Percentiles rank a stretch among this genome's conserved stretches.
Evolutionary conservation across 1,140 invertebrate species (phyloP).

Genomic region (Trachymyrmex septentrionalis): DNA sequence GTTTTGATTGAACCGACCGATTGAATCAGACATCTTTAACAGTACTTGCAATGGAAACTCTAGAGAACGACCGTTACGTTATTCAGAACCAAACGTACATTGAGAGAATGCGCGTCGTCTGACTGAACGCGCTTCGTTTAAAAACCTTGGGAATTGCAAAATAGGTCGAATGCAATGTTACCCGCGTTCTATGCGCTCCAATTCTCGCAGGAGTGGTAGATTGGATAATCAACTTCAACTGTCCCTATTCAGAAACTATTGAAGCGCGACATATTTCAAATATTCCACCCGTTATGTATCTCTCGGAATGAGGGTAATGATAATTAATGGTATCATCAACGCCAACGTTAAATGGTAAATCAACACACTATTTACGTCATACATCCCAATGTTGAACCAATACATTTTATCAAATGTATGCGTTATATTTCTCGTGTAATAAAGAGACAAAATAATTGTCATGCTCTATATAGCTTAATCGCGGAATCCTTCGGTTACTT

Average conservation of each 20-base stretch:
- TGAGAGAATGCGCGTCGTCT: not conserved
- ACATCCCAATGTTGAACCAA: constrained; percentile 14
- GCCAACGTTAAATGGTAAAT: constrained; percentile 48
- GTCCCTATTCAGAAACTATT: constrained; percentile 30
- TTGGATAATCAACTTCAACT: constrained; percentile 58
- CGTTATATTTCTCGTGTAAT: constrained; percentile 1
- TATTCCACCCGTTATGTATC: constrained; percentile 32
- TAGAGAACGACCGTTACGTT: not conserved
- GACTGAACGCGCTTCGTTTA: constrained; percentile 14
- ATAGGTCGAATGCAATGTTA: constrained; percentile 38
- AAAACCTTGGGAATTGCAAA: constrained; percentile 26
- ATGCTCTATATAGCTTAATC: constrained; percentile 15
- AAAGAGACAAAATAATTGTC: constrained; percentile 30
- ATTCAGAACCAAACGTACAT: not conserved
- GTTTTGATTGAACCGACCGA: not conserved
- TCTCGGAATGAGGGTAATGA: constrained; percentile 44
- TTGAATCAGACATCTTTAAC: not conserved
- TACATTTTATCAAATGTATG: not conserved
- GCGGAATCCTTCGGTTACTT: not conserved
- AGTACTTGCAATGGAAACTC: not conserved
- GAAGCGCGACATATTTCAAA: constrained; percentile 53
- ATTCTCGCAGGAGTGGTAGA: constrained; percentile 23
- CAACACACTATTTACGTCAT: constrained; percentile 50
- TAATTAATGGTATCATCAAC: constrained; percentile 51
- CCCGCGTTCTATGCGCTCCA: constrained; percentile 28